Conservation (phyloP, 2,113 vertebrate species). For the Myanophis thanlyinensis region DNA sequence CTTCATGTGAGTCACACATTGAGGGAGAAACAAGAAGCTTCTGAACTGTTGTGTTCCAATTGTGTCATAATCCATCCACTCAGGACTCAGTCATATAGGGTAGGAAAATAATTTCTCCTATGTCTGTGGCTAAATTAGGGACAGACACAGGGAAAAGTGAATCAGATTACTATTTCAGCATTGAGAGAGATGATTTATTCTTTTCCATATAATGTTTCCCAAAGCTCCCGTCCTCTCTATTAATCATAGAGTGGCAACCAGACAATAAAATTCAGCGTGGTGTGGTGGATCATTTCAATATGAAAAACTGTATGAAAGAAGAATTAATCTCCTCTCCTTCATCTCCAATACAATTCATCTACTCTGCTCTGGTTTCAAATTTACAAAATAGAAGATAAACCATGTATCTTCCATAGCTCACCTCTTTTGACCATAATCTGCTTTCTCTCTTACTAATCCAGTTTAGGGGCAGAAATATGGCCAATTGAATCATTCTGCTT, state of each 20-base stretch:
- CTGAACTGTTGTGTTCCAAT: background rate
- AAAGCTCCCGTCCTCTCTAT: background rate
- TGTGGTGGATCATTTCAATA: background rate
- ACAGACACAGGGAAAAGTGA: background rate
- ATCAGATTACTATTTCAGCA: background rate
- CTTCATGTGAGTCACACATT: background rate
- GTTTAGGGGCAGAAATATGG: background rate
- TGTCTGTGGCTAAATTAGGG: background rate
- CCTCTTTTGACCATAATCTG: background rate
- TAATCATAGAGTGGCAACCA: background rate
- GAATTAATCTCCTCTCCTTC: background rate
- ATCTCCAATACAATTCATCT: background rate
- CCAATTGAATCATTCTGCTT: slow-evolving; percentile 48
- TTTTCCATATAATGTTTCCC: background rate
- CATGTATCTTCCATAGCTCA: background rate
- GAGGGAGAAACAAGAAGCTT: background rate
- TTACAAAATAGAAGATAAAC: background rate
- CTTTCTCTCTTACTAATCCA: background rate
- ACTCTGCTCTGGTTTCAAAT: background rate
- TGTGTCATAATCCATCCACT: background rate
- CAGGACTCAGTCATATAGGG: background rate
- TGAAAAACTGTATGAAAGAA: background rate
- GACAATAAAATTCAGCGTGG: background rate
- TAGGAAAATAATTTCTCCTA: background rate
- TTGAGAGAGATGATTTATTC: background rate